phyloP scores from a whole-genome alignment of 1,140 invertebrate genomes.

The Psix sp. region DNA sequence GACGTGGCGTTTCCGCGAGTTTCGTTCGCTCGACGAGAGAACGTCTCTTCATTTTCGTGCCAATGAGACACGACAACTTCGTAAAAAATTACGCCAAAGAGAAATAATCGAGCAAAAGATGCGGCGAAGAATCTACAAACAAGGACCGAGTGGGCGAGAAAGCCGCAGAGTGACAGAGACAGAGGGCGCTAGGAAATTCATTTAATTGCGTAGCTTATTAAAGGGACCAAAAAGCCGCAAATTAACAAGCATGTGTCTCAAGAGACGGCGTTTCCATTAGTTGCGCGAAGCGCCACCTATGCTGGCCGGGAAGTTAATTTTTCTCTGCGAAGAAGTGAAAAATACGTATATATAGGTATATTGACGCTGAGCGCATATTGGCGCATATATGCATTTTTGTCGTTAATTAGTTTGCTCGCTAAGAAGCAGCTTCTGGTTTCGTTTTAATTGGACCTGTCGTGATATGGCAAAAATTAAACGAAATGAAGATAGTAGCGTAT shows the following conservation, averaged over 20 bases:
- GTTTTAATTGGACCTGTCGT: conserved; percentile 1
- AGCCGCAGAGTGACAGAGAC: conserved; percentile 3
- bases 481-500: too few species aligned
- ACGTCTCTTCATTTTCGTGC: conserved; percentile 30
- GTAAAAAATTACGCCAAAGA: not conserved
- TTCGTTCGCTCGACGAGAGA: conserved; percentile 2
- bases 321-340: not conserved
- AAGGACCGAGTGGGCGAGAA: not conserved
- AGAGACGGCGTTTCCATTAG: conserved; percentile 26
- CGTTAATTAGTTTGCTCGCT: conserved; percentile 1
- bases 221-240: conserved; percentile 25
- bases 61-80: conserved; percentile 15
- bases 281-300: not conserved
- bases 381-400: not conserved
- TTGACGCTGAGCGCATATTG: too few species aligned
- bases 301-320: too few species aligned
- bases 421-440: not conserved
- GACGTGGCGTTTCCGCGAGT: conserved; percentile 39
- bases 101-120: not conserved
- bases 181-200: conserved; percentile 18
- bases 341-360: not conserved
- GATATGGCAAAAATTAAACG: too few species aligned
- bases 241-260: conserved; percentile 44
- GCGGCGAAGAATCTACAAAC: not conserved
- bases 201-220: conserved; percentile 52